Base-by-base conservation (phyloP, 2,797 vertebrate genomes). In the Toxotes lorentzi region DNA sequence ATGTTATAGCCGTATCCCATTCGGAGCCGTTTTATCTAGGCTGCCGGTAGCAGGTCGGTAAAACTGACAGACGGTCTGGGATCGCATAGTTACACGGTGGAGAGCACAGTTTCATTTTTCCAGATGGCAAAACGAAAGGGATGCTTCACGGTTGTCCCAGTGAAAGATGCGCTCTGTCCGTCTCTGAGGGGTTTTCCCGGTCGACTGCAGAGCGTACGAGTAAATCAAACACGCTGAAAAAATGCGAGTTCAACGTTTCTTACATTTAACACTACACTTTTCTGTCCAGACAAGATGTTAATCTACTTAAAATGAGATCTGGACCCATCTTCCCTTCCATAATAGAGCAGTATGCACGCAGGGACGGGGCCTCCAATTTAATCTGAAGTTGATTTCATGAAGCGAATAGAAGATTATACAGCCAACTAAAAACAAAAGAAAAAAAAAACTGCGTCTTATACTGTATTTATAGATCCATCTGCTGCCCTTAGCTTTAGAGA, bases 1-100 rank as follows among this genome's bases (percentile, higher is more conserved):
- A 65, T 84, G 82, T 85, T 82, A 79, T 4, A 72, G 48, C 69
- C 58, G 41, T 47, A 58, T 83, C 70, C 81, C 58, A 38, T 63
- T 77, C 79, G 38, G 27, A 48, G 59, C 62, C 23, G 51, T 84
- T 86, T 82, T 60, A 77, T 86, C 48, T 34, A 67, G 61, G 62
- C 67, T 72, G 45, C 70, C 48, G 61, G 70, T 83, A 54, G 81
- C 83, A 73, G 81, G 78, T 86, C 86, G 86, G 85, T 90, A 69
- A 87, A 89, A 70, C 79, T 85, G 88, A 89, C 89, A 91, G 86
- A 89, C 87, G 87, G 87, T 81, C 43, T 81, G 85, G 86, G 84
- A 80, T 82, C 71, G 57, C 61, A 56, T 51, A 78, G 88, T 87
- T 89, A 86, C 87, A 84, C 84, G 71, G 82, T 82, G 89, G 81